Conservation (phyloP, 2,888 invertebrate genomes). For the Malachius bipustulatus region DNA sequence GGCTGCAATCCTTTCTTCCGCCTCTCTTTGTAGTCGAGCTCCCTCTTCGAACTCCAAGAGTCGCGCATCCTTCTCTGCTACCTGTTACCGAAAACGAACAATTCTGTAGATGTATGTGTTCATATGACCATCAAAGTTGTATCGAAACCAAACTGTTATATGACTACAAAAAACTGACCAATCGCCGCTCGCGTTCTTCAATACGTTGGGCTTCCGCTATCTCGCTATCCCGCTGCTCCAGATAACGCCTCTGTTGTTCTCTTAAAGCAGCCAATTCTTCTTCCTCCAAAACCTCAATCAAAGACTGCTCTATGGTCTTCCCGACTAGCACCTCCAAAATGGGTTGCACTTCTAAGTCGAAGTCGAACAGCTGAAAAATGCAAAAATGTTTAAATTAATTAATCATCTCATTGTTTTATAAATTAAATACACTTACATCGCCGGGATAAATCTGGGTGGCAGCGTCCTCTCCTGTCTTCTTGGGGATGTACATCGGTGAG, state of each 20-base stretch:
- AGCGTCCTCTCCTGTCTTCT: conserved; percentile 56
- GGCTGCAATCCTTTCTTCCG: conserved; percentile 64
- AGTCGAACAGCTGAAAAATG: conserved; percentile 72
- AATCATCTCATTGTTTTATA: no score
- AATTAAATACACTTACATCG: conserved; percentile 50
- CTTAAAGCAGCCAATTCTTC: conserved; percentile 76
- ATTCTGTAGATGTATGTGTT: no score
- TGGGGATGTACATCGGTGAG: conserved; percentile 66
- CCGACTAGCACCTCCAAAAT: conserved; percentile 82
- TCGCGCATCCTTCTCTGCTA: conserved; percentile 60
- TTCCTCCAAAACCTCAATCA: conserved; percentile 84
- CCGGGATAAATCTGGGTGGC: conserved; percentile 82
- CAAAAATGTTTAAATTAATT: neutral
- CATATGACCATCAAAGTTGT: no score
- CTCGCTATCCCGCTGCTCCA: conserved; percentile 66
- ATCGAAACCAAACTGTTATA: no score
- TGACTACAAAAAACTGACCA: no score
- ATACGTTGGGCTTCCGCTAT: conserved; percentile 70
- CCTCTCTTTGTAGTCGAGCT: conserved; percentile 52
- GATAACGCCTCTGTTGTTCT: conserved; percentile 63
- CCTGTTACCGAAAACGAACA: no score
- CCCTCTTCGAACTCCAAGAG: conserved; percentile 58
- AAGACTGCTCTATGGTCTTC: conserved; percentile 78
- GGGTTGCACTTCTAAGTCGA: conserved; percentile 82
- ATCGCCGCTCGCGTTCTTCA: conserved; percentile 63